phyloP scores from a whole-genome alignment of 92 coral and sea anemone genomes.

The Porites rus region DNA sequence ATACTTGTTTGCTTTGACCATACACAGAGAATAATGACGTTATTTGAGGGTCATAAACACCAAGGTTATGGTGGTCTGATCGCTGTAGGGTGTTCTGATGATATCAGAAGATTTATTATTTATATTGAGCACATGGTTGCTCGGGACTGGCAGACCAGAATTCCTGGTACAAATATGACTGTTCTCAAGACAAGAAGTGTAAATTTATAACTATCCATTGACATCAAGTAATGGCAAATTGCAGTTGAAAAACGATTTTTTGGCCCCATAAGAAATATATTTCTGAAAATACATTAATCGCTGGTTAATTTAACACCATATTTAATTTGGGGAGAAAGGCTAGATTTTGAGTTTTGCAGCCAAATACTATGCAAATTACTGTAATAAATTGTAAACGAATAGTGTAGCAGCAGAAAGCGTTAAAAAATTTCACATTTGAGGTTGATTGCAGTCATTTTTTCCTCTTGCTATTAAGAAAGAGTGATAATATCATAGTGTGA shows the following conservation, averaged over 20 bases:
- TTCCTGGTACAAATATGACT: not conserved
- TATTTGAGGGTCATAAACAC: not conserved
- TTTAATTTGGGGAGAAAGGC: too few species aligned
- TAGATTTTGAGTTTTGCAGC: too few species aligned
- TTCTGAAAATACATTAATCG: too few species aligned
- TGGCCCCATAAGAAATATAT: not conserved
- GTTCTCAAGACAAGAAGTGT: too few species aligned
- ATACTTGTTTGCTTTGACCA: not conserved
- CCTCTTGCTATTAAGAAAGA: not conserved
- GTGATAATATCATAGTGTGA: not conserved
- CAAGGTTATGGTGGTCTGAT: not conserved
- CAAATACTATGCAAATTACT: too few species aligned
- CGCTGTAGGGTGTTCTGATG: not conserved
- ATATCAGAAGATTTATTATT: not conserved
- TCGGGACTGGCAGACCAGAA: not conserved
- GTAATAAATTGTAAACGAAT: not conserved
- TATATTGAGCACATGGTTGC: not conserved
- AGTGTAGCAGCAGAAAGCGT: not conserved
- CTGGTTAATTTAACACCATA: too few species aligned
- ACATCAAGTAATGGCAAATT: too few species aligned
- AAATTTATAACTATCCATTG: too few species aligned
- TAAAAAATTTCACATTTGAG: not conserved
- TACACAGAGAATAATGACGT: not conserved
- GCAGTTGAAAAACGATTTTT: too few species aligned
- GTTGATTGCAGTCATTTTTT: not conserved